phyloP scores from a whole-genome alignment of 2,888 invertebrate species.

The Tachina lurida region DNA sequence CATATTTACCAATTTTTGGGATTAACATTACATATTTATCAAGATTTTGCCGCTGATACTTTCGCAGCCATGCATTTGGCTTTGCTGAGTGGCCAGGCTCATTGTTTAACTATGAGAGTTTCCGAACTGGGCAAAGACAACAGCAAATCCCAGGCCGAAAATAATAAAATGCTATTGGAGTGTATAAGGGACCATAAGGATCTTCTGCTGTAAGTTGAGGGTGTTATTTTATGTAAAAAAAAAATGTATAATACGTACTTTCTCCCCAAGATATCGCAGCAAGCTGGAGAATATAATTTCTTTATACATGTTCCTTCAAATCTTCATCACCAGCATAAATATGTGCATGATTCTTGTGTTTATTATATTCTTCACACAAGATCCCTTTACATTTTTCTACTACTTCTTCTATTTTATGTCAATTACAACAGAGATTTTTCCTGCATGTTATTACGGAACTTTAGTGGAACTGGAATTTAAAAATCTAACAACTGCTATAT shows the following conservation, averaged over 20 bases:
- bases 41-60: slow-evolving; percentile 67
- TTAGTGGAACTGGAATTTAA: no score
- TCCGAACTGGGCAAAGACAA: slow-evolving; percentile 63
- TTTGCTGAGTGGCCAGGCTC: slow-evolving; percentile 69
- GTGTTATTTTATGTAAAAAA: no score
- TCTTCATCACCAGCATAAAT: no score
- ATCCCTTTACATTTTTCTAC: slow-evolving; percentile 51
- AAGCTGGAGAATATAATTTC: slow-evolving; percentile 58
- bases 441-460: no score
- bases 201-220: slow-evolving; percentile 63
- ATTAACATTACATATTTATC: no score
- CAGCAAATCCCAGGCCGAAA: background rate
- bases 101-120: slow-evolving; percentile 64
- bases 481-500: slow-evolving; percentile 57
- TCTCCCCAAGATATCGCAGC: slow-evolving; percentile 41
- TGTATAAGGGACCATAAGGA: slow-evolving; percentile 71
- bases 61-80: slow-evolving; percentile 65
- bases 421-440: no score
- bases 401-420: no score
- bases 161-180: slow-evolving; percentile 42
- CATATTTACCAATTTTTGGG: no score
- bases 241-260: no score
- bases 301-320: no score
- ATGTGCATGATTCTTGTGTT: slow-evolving; percentile 33
- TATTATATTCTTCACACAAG: slow-evolving; percentile 58